Base-by-base conservation (phyloP, 2,797 vertebrate species). In the Sebastes hubbsi region DNA sequence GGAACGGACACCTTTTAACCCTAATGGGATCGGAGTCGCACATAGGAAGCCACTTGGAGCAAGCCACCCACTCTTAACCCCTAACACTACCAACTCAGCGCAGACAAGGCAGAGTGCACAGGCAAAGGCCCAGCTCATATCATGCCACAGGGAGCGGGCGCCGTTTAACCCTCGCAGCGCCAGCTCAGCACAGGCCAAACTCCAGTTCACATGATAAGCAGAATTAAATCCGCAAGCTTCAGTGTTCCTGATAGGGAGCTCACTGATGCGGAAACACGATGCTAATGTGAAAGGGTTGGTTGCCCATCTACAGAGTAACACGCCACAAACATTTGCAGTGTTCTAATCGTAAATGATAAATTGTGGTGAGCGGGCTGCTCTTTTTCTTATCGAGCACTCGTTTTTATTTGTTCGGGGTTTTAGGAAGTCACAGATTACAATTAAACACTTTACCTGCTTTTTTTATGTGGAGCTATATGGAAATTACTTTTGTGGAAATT, bases 101-200 rank as follows among this genome's bases (percentile, higher is more conserved):
- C 72, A 85, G 88, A 89, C 84, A 83, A 91, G 86, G 89, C 90
- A 88, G 89, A 89, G 89, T 82, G 89, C 89, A 81, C 87, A 89
- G 92, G 93, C 93, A 91, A 75, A 89, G 73, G 78, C 87, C 93
- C 92, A 92, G 91, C 92, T 92, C 89, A 84, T 92, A 92, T 92
- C 88, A 88, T 90, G 92, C 91, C 91, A 93, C 89, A 81, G 90
- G 81, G 90, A 94, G 88, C 81, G 66, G 91, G 92, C 92, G 90
- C 67, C 22, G 10, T 77, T 93, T 93, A 94, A 94, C 93, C 89
- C 91, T 88, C 29, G 13, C 85, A 42, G 84, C 86, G 91, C 93
- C 93, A 95, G 78, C 78, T 75, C 32, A 25, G 77, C 69, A 62
- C 87, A 81, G 89, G 87, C 84, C 68, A 71, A 84, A 75, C 81